Percentiles rank a stretch among this genome's conserved stretches.
Evolutionary conservation across 2,797 vertebrate species (phyloP).

Genomic region (Danionella dracula): DNA sequence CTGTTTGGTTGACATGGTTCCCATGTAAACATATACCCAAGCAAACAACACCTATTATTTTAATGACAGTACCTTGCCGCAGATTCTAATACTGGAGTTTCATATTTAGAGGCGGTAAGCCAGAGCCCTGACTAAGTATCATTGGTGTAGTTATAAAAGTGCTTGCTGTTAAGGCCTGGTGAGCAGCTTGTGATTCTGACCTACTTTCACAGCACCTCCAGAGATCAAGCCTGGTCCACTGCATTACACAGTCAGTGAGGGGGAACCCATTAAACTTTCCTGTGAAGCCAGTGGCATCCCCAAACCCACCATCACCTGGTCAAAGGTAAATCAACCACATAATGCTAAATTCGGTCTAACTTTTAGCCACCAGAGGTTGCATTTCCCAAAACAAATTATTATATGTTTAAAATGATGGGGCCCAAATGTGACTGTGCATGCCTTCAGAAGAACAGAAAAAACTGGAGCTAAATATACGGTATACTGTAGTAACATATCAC

Average conservation of each 20-base stretch:
- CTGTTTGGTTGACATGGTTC: no score
- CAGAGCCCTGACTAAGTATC: conserved; percentile 15
- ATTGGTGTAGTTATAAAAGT: conserved; percentile 17
- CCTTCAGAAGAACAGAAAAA: no score
- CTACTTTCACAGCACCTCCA: conserved; percentile 75
- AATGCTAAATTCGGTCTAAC: no score
- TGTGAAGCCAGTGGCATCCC: conserved; percentile 79
- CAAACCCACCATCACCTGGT: conserved; percentile 77
- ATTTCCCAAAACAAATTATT: no score
- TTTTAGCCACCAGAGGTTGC: no score
- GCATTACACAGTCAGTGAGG: conserved; percentile 77
- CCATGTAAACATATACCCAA: not conserved
- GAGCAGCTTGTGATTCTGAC: conserved; percentile 39
- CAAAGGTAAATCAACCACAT: conserved; percentile 74
- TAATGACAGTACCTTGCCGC: not conserved
- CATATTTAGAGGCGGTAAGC: conserved; percentile 23
- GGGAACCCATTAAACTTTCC: conserved; percentile 65
- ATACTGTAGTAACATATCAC: no score
- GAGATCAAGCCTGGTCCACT: conserved; percentile 75
- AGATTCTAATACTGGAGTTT: conserved; percentile 7
- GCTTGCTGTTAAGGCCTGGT: conserved; percentile 38
- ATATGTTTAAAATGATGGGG: no score
- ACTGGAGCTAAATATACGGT: no score
- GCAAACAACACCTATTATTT: not conserved
- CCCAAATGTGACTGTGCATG: no score